Base-by-base conservation (phyloP, 1,140 invertebrate genomes). In the Drosophila erecta region DNA sequence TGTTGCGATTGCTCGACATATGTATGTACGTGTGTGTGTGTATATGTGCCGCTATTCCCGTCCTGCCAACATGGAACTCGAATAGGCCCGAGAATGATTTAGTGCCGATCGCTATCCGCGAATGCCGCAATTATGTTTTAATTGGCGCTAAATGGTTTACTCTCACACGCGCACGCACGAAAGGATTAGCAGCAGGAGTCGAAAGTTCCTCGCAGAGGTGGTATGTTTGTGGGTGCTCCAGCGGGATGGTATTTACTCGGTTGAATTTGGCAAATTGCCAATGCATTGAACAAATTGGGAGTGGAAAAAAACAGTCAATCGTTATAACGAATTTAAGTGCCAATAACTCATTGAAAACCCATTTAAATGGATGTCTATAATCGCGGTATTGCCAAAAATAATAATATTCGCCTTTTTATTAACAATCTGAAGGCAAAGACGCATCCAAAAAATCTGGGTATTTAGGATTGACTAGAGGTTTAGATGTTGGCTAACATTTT, bases 101-200 rank as follows among this genome's bases (percentile, higher is more conserved):
- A 89, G 71, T 50, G 75, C 64, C 64, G 86, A 90, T 79, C 73
- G 72, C 47, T 75, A 89, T 89, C 85, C 74, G 65, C 76, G 66
- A 64, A 77, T 84, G 67, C 79, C 73, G 81, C 84, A 89, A 89
- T 89, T 90, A 89, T 74, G 84, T 77, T 89, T 89, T 89, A 89
- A 89, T 89, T 89, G 84, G 58, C 57, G 73, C 72, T 84, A 77
- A 84, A 84, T 84, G 85, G 65, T 77, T 89, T 77, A 89, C 69
- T 69, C 69, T 69, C 76, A 84, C 84, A 61, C 62, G 37, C 38
- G 27, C 38, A 61, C 47, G 22, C 46, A 37, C 44, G 17, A 67
- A 51, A 65, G 64, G 64, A 65, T 51, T 64, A 65, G 61, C 58
- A 49, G 58, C 41, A 30, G 59, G 54, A 38, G 24, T 46, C 41